phyloP scores from a whole-genome alignment of 2,888 invertebrate genomes.

The Carabus problematicus region DNA sequence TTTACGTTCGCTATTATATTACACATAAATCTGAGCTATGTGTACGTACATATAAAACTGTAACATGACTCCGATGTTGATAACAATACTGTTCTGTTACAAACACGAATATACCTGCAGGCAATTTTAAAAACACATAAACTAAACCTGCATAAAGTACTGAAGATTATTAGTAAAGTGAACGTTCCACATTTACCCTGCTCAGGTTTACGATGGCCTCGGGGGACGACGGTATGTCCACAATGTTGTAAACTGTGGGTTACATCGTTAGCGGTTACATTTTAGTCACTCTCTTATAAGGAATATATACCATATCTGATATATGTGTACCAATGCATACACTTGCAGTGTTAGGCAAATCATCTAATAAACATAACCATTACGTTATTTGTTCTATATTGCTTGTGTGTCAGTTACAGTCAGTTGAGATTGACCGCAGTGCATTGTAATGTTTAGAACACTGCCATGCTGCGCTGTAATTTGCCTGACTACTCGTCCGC shows the following conservation, averaged over 20 bases:
- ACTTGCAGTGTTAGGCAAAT: slow-evolving; percentile 20
- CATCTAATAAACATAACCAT: slow-evolving; percentile 30
- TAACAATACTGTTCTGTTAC: slow-evolving; percentile 18
- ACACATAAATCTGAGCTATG: slow-evolving; percentile 32
- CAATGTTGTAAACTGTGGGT: slow-evolving; percentile 39
- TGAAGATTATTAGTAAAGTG: slow-evolving; percentile 15
- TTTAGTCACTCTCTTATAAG: slow-evolving; percentile 1
- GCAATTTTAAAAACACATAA: slow-evolving; percentile 36
- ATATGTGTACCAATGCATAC: slow-evolving; percentile 1
- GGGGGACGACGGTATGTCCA: slow-evolving; percentile 25
- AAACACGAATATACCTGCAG: slow-evolving; percentile 4
- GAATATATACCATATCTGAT: too few species aligned
- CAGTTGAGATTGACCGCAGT: too few species aligned
- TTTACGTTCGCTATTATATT: neutral
- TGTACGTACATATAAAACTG: slow-evolving; percentile 27
- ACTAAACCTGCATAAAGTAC: slow-evolving; percentile 29
- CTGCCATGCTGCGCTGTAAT: too few species aligned
- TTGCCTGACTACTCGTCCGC: too few species aligned
- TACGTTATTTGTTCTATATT: neutral
- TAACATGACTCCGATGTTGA: slow-evolving; percentile 15
- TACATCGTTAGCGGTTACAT: slow-evolving; percentile 41
- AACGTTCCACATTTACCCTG: neutral
- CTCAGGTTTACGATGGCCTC: slow-evolving; percentile 20
- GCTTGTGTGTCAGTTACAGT: too few species aligned
- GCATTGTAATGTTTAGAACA: too few species aligned